Percentiles rank a stretch among this genome's conserved stretches.
phyloP scores from a whole-genome alignment of 2,113 vertebrate genomes.

The Xiphophorus maculatus region DNA sequence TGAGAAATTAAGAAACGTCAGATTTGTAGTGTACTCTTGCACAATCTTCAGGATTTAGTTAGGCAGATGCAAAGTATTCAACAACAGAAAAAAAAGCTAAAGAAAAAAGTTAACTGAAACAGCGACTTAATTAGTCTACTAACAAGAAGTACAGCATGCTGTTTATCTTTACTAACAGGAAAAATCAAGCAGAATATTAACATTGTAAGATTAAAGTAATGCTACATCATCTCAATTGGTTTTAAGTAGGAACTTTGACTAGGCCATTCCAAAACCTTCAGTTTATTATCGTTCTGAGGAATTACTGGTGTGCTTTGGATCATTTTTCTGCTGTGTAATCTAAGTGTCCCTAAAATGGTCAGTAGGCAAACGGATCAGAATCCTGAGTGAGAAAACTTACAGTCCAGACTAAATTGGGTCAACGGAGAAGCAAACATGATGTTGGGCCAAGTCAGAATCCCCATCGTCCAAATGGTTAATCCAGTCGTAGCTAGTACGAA shows the following conservation, averaged over 20 bases:
- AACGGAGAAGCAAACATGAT: neutral
- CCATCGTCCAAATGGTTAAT: neutral
- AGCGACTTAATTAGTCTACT: too few relatives aligned
- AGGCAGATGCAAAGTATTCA: neutral
- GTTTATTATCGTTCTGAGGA: too few relatives aligned
- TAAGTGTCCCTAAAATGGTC: too few relatives aligned
- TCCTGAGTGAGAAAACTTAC: neutral
- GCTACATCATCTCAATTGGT: neutral
- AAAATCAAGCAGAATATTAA: neutral
- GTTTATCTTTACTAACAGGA: too few relatives aligned
- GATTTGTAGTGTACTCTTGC: neutral
- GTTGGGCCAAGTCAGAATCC: neutral
- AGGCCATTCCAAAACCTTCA: too few relatives aligned
- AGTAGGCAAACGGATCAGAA: neutral
- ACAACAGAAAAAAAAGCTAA: too few relatives aligned
- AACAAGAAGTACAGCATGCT: too few relatives aligned
- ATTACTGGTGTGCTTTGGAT: too few relatives aligned
- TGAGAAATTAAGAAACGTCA: constrained; percentile 41
- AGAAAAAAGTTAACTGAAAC: too few relatives aligned
- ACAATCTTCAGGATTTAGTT: constrained; percentile 1
- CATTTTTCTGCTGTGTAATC: too few relatives aligned
- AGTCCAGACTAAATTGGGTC: neutral
- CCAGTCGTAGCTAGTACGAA: neutral
- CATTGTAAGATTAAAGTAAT: neutral
- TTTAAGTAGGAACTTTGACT: too few relatives aligned